Conservation (phyloP, 2,113 vertebrate species). For the Equus przewalskii region DNA sequence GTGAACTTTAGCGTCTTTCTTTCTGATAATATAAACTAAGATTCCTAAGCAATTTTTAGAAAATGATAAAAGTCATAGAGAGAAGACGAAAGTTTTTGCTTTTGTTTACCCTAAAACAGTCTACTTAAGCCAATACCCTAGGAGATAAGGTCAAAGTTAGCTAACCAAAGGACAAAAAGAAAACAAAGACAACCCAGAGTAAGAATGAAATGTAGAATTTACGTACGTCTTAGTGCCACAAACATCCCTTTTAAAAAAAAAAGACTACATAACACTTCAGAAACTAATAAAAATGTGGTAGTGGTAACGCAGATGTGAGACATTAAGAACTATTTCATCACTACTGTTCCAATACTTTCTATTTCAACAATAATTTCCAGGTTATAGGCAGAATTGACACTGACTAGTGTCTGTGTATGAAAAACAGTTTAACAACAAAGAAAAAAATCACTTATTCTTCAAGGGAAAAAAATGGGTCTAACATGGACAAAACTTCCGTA, state of each 20-base stretch:
- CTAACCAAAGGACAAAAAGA: neutral
- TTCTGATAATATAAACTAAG: slow-evolving; percentile 19
- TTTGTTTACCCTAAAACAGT: slow-evolving; percentile 44
- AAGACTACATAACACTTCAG: neutral
- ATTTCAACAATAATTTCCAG: slow-evolving; percentile 43
- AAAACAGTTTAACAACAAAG: slow-evolving; percentile 54
- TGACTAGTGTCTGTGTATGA: neutral
- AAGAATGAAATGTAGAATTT: slow-evolving; percentile 23
- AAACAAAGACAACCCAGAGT: neutral
- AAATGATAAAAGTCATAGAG: neutral
- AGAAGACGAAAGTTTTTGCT: neutral
- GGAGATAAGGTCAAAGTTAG: neutral
- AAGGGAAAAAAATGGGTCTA: slow-evolving; percentile 39
- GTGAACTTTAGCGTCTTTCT: neutral
- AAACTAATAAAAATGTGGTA: slow-evolving; percentile 41
- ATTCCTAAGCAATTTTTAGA: slow-evolving; percentile 21
- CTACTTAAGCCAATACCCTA: neutral
- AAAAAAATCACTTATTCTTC: slow-evolving; percentile 32
- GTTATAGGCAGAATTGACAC: slow-evolving; percentile 45
- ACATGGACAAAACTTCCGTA: slow-evolving; percentile 10
- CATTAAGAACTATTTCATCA: slow-evolving; percentile 37
- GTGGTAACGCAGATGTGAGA: neutral
- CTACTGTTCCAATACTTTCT: neutral
- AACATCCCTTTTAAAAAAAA: neutral
- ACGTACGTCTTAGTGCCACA: neutral